Conservation (phyloP, 2,113 vertebrate species). For the Hirundichthys speculiger region DNA sequence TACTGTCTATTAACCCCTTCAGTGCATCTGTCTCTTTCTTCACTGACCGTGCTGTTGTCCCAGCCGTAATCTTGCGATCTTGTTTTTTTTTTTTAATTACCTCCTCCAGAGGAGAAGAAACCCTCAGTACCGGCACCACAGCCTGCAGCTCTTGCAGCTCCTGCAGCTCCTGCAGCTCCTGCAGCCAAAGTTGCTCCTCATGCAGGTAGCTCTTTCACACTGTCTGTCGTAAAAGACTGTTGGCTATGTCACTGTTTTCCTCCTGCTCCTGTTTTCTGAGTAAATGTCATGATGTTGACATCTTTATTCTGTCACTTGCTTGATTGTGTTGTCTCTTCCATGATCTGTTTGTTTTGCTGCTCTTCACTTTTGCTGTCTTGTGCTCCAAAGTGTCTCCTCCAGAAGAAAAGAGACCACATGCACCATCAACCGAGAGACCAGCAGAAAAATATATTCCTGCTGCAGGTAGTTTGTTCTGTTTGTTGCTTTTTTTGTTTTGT, state of each 20-base stretch:
- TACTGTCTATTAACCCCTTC: background rate
- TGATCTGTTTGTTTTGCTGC: conserved; percentile 16
- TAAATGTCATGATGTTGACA: background rate
- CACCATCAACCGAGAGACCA: conserved; percentile 20
- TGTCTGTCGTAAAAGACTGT: background rate
- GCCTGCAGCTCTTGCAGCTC: conserved; percentile 3
- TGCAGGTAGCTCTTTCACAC: conserved; percentile 24
- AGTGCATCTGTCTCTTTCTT: background rate
- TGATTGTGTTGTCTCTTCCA: conserved; percentile 4
- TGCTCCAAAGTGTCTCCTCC: conserved; percentile 50
- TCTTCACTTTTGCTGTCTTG: conserved; percentile 46
- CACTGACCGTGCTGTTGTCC: conserved; percentile 9
- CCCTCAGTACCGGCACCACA: conserved; percentile 16
- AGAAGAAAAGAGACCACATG: conserved; percentile 52
- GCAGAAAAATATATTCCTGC: conserved; percentile 18
- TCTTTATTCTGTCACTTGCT: conserved; percentile 16
- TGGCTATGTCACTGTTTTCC: background rate
- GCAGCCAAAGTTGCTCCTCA: conserved; percentile 21
- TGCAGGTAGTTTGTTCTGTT: conserved; percentile 54
- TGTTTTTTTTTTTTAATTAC: conserved; percentile 53
- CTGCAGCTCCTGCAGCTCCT: conserved; percentile 25
- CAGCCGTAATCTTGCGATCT: conserved; percentile 48
- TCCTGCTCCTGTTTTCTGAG: background rate
- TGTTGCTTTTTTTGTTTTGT: conserved; percentile 9
- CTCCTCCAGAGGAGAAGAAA: conserved; percentile 55